Evolutionary conservation across 2,797 vertebrate species (phyloP).

Genomic region (Paramormyrops hopkinsi): DNA sequence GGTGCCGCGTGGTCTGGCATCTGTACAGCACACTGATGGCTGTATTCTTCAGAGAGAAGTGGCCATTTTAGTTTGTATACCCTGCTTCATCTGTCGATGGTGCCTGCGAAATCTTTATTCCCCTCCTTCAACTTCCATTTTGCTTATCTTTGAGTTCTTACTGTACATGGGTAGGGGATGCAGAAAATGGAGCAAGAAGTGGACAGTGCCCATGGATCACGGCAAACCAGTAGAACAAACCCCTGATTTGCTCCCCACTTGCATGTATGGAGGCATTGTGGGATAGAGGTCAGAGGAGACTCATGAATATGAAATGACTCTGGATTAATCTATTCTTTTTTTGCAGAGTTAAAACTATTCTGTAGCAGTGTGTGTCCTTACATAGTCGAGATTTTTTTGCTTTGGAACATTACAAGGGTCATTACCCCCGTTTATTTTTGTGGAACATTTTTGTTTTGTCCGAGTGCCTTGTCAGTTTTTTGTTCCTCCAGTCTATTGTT

Average conservation of each 20-base stretch:
- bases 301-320: conserved; percentile 1
- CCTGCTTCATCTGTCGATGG: neutral
- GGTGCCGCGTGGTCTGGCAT: neutral
- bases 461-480: neutral
- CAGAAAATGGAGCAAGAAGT: neutral
- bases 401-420: neutral
- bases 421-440: neutral
- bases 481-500: neutral
- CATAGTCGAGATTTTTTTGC: neutral
- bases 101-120: neutral
- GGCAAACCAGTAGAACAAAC: neutral
- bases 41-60: neutral
- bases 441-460: neutral
- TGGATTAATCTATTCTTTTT: neutral
- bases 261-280: neutral
- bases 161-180: neutral
- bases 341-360: neutral
- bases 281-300: neutral
- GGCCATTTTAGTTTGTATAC: neutral
- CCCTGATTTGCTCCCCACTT: neutral
- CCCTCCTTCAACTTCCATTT: neutral
- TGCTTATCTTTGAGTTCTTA: neutral
- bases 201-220: neutral
- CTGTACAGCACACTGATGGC: neutral
- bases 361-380: neutral